Base-by-base conservation (phyloP, 2,888 invertebrate genomes). In the Slavum lentiscoides region DNA sequence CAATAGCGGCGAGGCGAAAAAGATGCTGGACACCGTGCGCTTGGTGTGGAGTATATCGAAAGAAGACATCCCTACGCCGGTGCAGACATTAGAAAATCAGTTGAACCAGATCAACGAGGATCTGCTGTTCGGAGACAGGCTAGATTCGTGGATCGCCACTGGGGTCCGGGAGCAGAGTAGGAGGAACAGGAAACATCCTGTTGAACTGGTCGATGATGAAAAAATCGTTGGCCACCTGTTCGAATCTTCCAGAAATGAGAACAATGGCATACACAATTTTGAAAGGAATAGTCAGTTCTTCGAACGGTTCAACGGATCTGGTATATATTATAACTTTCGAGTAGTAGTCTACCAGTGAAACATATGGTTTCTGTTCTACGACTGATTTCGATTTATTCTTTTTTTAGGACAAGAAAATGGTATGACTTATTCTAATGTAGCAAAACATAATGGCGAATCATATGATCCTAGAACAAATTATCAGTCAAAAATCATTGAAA, bases 11-110 rank as follows among this genome's bases (percentile, higher is more conserved):
- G 90, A 90, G 85, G 88, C 88, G 82, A 87, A 88, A 81, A 88
- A 88, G 84, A 87, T 89, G 68, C 85, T 90, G 72, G 89, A 90
- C 84, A 87, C 88, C 49, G 87, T 90, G 83, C 87, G 87, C 83
- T 87, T 87, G 58, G 87, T 88, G 21, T 86, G 88, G 82, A 87
- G 88, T 84, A 87, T 88, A 86, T 86, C 88, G 49, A 88, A 87
- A 83, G 87, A 87, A 59, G 82, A 83, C 37, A 82, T 81, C 61
- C 83, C 82, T 74, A 73, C 83, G 30, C 74, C 75, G 53, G 77
- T 82, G 23, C 66, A 82, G 61, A 75, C 73, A 66, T 30, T 66
- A 66, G 69, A 81, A 69, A 49, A 74, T 53, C 82, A 82, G 21
- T 83, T 72, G n/a, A 82, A 85, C 83, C 83, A 88, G 53, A 87